Percentiles rank a stretch among this genome's conserved stretches.
These are phyloP conservation scores for human DNA, from an alignment of 2,113 vertebrate genomes.

Conservation along the genomic window DNA sequence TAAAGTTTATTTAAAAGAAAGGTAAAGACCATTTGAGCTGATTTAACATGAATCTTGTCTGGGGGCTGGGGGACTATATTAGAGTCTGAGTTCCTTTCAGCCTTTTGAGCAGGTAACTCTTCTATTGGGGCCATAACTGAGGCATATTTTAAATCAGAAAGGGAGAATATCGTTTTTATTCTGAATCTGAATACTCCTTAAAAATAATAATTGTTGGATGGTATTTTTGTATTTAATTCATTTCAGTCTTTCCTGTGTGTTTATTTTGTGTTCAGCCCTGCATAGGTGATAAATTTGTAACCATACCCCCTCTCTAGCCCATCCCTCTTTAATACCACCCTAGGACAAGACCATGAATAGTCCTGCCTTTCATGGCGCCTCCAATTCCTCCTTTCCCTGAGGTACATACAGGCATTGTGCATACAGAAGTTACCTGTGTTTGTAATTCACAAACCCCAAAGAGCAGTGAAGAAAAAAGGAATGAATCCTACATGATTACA, in stretches of 20 bases:
- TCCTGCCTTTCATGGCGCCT: background rate
- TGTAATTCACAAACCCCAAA: constrained; percentile 67
- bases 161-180: background rate
- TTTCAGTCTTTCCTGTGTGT: background rate
- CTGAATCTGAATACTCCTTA: background rate
- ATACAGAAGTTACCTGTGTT: background rate
- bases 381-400: background rate
- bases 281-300: background rate
- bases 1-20: constrained; percentile 46
- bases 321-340: background rate
- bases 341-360: background rate
- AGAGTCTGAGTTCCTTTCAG: background rate
- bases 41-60: background rate
- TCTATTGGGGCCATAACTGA: background rate
- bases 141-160: background rate
- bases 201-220: constrained; percentile 35
- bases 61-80: background rate
- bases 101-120: background rate
- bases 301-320: accelerated
- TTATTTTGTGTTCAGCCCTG: constrained; percentile 7
- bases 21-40: background rate
- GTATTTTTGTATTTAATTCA: background rate
- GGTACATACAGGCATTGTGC: background rate
- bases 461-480: constrained; percentile 74
- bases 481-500: constrained; percentile 67